Evolutionary conservation across 2,113 vertebrate species (phyloP).

Genomic region (Stomatorhinus ivindoensis): DNA sequence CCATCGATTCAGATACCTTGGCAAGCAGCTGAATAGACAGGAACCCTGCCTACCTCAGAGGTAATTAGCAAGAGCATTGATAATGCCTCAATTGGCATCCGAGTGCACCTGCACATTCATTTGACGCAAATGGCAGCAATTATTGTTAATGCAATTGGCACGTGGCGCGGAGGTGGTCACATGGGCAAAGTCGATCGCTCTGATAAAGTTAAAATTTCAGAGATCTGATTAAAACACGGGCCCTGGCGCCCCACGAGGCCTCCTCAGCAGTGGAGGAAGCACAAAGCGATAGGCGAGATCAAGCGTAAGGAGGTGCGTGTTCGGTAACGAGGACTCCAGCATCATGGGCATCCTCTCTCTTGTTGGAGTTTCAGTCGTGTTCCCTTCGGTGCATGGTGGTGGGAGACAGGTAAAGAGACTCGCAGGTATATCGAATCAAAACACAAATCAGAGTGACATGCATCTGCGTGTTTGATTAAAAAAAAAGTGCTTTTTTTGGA

Average conservation of each 20-base stretch:
- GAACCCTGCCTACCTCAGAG: constrained; percentile 1
- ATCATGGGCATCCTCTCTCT: background rate
- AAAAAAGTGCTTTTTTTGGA: background rate
- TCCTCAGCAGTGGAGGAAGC: background rate
- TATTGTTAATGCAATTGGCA: constrained; percentile 21
- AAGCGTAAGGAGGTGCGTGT: background rate
- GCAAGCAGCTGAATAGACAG: constrained; percentile 9
- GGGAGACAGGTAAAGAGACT: background rate
- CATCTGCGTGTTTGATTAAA: background rate
- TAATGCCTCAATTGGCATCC: constrained; percentile 16
- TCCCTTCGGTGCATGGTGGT: background rate
- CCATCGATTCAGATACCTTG: constrained; percentile 6
- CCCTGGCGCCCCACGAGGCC: background rate
- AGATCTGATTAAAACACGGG: constrained; percentile 6
- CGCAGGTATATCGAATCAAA: background rate
- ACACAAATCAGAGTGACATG: background rate
- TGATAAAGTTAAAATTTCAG: constrained; percentile 4
- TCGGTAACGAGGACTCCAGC: background rate
- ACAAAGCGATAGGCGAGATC: background rate
- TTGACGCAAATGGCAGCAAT: constrained; percentile 16
- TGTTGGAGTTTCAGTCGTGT: background rate
- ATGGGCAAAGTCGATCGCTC: constrained; percentile 13
- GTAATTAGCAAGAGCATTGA: constrained; percentile 15
- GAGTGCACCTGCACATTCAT: constrained; percentile 2
- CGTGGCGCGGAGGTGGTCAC: constrained; percentile 8